Base-by-base conservation (phyloP, 2,113 vertebrate species). In the Orcinus orca region DNA sequence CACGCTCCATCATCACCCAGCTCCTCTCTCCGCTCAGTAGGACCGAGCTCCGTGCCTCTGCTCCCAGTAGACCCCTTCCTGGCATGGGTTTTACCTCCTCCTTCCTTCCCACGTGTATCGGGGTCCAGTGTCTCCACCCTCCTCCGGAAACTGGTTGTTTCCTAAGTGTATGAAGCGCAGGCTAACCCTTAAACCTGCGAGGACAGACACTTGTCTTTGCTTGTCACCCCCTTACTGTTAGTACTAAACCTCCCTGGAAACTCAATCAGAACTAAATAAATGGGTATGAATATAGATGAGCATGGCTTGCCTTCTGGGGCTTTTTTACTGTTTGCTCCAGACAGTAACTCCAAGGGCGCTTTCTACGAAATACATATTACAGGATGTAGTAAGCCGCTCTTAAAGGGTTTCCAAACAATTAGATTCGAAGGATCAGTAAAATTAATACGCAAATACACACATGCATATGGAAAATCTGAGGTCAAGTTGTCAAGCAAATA, bases 1-100 rank as follows among this genome's bases (percentile, higher is more conserved):
- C 67, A 0, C 36, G 25, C 65, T 58, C 20, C 3, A 1, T 9
- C 31, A 2, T 9, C 25, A 3, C 5, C 0, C 5, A 18, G 33
- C 60, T 25, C 36, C 17, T 20, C 44, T 26, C 9, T 4, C 65
- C 53, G 1, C 44, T 23, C 62, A 5, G 1, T 23, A 8, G 3
- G 26, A 31, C 8, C 26, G 47, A 17, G 14, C 15, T 71, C n/a
- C 21, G 31, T 44, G 47, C 47, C 8, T 50, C 18, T 41, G 7
- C 38, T 53, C 29, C 38, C 13, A 8, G 29, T 11, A 0, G 9
- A 89, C n/a, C 20, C n/a, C 23, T 44, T 93, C 7, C 5, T 23
- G 5, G 3, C 20, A 6, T 6, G 8, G 31, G 25, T 77, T 58
- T 97, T 50, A 21, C 18, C 25, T 44, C 12, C 65, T 71, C 21